Percentiles rank a stretch among this genome's conserved stretches.
Evolutionary conservation across 2,888 invertebrate species (phyloP).

Genomic region (Imbricaverruca yamaguchii): DNA sequence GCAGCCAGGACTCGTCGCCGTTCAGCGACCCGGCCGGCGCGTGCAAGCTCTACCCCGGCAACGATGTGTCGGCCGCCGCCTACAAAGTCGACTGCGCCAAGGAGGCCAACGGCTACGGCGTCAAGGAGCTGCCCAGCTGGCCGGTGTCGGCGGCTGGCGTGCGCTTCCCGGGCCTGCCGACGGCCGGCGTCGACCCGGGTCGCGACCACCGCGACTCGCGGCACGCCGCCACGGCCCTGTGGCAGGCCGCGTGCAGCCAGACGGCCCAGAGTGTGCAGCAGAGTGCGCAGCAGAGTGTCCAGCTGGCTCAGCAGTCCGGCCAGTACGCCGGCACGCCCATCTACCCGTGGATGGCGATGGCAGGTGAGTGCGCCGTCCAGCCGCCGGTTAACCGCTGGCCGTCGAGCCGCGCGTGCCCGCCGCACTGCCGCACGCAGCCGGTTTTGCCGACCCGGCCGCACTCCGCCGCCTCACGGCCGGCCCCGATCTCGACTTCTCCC

Average conservation of each 20-base stretch:
- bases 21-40: constrained; percentile 8
- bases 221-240: not conserved
- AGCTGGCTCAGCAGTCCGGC: constrained; percentile 77
- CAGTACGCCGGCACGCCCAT: constrained; percentile 46
- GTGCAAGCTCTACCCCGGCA: constrained; percentile 57
- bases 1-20: constrained; percentile 50
- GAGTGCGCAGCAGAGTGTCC: constrained; percentile 44
- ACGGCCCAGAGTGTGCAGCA: constrained; percentile 52
- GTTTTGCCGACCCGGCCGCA: not conserved
- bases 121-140: constrained; percentile 35
- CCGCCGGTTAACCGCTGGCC: not conserved
- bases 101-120: constrained; percentile 35
- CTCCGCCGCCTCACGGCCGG: not conserved
- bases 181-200: constrained; percentile 23
- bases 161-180: constrained; percentile 41
- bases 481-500: not conserved
- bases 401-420: not conserved
- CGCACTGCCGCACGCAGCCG: not conserved
- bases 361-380: constrained; percentile 62
- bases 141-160: constrained; percentile 56
- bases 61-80: constrained; percentile 57
- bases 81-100: constrained; percentile 72
- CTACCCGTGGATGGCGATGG: constrained; percentile 98
- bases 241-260: constrained; percentile 27
- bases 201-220: constrained; percentile 27